Evolutionary conservation across 2,888 invertebrate genomes (phyloP), one percentile per base, ranked within the genome.

Genomic region (Lepidocyrtoides sp.): DNA sequence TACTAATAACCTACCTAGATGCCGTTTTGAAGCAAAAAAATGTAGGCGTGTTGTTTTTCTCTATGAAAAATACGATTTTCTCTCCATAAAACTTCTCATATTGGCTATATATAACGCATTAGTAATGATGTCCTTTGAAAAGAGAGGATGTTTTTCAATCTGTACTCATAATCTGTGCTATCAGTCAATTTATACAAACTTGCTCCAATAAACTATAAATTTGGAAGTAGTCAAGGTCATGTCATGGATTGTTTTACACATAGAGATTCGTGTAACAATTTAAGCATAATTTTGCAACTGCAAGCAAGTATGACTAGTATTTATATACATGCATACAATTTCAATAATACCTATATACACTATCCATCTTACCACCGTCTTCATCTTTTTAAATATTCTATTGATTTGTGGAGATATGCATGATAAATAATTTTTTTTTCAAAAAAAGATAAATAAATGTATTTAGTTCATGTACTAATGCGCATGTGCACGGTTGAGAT

Each of bases 171-270:
- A 44, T 44, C 32, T 44, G n/a, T 23, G 72, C 26, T 0, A 63
- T 17, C 44, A 44, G 72, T 72, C 72, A 72, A 44, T 20, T 41
- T 44, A n/a, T n/a, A n/a, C n/a, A 41, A 72, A 8, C 41, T 69
- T 12, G 44, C n/a, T 54, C 77, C 29, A 77, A 23, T 77, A 54
- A 51, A 77, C 29, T 36, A 75, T 26, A 36, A 89, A 26, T n/a
- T 86, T 86, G 75, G 79, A 91, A 91, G 84, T 91, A 63, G 77
- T 79, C 91, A 91, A 91, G 91, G 91, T 88, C 87, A 87, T 88
- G 57, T 66, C 54, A 72, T 48, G 36, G 51, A 41, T 63, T 72
- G 72, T 41, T 72, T 72, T 72, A 44, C n/a, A n/a, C n/a, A 32
- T 3, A 44, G 41, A 44, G 12, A 41, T n/a, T 77, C 51, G 10